Base-by-base conservation (phyloP, 2,113 vertebrate species). In the Petaurus breviceps region DNA sequence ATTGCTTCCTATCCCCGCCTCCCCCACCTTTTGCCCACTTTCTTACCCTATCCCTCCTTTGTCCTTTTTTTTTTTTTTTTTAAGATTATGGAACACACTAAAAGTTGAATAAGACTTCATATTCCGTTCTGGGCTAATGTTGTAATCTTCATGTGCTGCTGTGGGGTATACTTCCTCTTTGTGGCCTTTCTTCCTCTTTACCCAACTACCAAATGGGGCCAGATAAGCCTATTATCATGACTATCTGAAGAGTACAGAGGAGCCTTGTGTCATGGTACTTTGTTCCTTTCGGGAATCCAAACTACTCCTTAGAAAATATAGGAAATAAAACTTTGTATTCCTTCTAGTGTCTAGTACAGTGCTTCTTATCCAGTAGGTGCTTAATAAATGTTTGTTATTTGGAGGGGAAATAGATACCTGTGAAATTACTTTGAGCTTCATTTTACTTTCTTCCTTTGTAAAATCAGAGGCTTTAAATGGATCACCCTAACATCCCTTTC, bases 121-220 rank as follows among this genome's bases (percentile, higher is more conserved):
- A 77, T 46, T 92, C 90, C n/a, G n/a, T 84, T 43, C n/a, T 84
- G 68, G 68, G n/a, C 19, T 8, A 8, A 84, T 96, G 94, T 90
- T 96, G 55, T 97, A 93, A 96, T 93, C 77, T 91, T 90, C n/a
- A 95, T 84, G 37, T 54, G 54, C 91, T 97, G 92, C 61, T 51
- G 3, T 16, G n/a, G 23, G 37, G 57, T 92, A 47, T n/a, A 89
- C 96, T 97, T 98, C 97, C 98, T 96, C 96, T 98, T 92, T 91
- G 16, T 92, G 54, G 92, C 68, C 68, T n/a, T 22, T 25, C 89
- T 98, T 97, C 97, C 97, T 93, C 92, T 96, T 94, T 94, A 84
- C 90, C 92, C 51, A 37, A 6, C 94, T 96, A 92, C 95, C 95
- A 92, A 1, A 49, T n/a, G 25, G 37, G 57, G 89, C 91, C 89